Percentiles rank a stretch among this genome's conserved stretches.
These are phyloP conservation scores for Pseudocheirus occidentalis DNA, from an alignment of 2,797 vertebrate species.

Conservation along the genomic window DNA sequence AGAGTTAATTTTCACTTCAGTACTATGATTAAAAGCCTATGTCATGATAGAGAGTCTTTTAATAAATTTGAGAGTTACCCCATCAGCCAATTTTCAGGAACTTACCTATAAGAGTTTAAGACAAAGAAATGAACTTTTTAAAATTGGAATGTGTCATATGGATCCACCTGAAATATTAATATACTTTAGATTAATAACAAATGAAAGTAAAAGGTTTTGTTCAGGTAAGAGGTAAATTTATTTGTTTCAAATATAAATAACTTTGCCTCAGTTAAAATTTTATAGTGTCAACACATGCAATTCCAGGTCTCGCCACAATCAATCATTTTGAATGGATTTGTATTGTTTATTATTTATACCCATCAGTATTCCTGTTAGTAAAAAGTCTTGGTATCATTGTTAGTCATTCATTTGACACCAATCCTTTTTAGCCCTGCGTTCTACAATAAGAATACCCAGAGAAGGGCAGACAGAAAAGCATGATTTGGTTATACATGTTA, in stretches of 20 bases:
- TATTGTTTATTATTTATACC: background rate
- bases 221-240: constrained; percentile 13
- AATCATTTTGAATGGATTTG: background rate
- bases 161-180: background rate
- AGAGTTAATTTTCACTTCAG: constrained; percentile 9
- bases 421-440: background rate
- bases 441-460: background rate
- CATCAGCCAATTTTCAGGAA: background rate
- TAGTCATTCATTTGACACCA: background rate
- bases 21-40: background rate
- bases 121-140: background rate
- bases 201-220: background rate
- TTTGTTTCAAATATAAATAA: background rate
- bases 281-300: background rate
- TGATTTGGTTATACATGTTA: background rate
- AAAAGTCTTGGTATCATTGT: background rate
- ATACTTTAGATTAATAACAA: background rate
- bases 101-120: background rate
- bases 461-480: background rate
- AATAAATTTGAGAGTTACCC: background rate
- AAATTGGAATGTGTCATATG: background rate
- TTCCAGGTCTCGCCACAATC: background rate
- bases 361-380: background rate
- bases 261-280: background rate
- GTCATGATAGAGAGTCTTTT: background rate